Evolutionary conservation across 2,797 vertebrate species (phyloP), one percentile per base, ranked within the genome.

Genomic region (Parauchenoglanis punctatus): DNA sequence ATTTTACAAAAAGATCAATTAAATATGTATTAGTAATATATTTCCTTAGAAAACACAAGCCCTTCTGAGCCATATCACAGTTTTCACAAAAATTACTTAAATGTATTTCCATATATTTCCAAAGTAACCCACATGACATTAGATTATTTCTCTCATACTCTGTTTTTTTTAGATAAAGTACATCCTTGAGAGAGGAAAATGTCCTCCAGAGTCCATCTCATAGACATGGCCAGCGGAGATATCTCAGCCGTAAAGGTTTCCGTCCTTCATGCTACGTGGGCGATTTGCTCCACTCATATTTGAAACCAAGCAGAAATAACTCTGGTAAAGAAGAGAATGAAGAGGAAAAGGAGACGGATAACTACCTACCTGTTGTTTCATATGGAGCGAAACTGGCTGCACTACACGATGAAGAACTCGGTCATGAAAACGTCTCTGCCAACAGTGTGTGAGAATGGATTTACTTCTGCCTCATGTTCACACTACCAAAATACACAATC

Each of bases 301-400:
- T 75, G 68, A 76, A 68, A 92, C 90, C 81, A 58, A 90, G 88
- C 35, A 90, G 88, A 90, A 92, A 92, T 88, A 18, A 75, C 70
- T 85, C 86, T 72, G 81, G 70, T 83, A 7, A 77, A 54, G 35
- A 7, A 49, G 18, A 54, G 67, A 7, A 73, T 35, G 56, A 2
- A n/a, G 23, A 52, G 75, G 56, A 86, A 77, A 86, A 59, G 18
- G 84, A 85, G 12, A 59, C 56, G 81, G 87, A 78, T 68, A 91
- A 89, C 78, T 85, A 89, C 88, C 72, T 52, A 58, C 88, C 91
- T 65, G 90, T 89, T 88, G 76, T 65, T 13, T 6, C 83, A 89
- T 82, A 87, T 88, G 67, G 90, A 85, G 86, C 52, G 77, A 67
- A 46, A 28, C 82, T 8, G 72, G 56, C 56, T 35, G 67, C 15